Base-by-base conservation (phyloP, 2,888 invertebrate species). In the Athripsodes cinereus region DNA sequence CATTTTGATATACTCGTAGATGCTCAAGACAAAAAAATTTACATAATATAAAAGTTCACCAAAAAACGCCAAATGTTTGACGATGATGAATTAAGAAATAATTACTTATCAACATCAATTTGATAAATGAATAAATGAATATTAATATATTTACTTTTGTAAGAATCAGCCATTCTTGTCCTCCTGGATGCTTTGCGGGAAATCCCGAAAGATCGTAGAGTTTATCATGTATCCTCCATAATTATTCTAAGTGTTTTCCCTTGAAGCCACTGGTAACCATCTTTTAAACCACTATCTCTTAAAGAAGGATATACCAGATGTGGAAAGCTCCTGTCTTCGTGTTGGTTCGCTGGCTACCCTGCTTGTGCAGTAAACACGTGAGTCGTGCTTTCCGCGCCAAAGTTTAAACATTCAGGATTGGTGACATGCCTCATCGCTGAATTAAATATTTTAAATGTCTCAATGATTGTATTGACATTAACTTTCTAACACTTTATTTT, bases 171-270 rank as follows among this genome's bases (percentile, higher is more conserved):
- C 91, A 92, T 68, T 87, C 86, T 0, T 76, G 67, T 1, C 96
- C 92, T 35, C 95, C 94, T 0, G 96, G 97, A 78, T 97, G 97
- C 49, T 75, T 79, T 2, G 83, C 72, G 3, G 90, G 76, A 70
- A 94, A 98, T 19, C 81, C 79, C 0, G 85, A 84, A 21, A 98
- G 80, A 73, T 97, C 92, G 71, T 96, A 97, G 19, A 97, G 74
- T 48, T 78, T 76, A 70, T 91, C 81, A 64, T 86, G 78, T 20
- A 92, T 80, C 64, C 92, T 79, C 92, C 92, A 92, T 2, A 90
- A 70, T n/a, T 83, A 84, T 69, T 89, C 88, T 0, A 88, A 87
- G 2, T 16, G 78, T 76, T 68, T 87, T 86, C 2, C 84, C 86
- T 46, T 78, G 73, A 22, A 88, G 68, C 86, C 88, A 90, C 66